Evolutionary conservation across 2,888 invertebrate genomes (phyloP).

Genomic region (Dendrolimus pini): DNA sequence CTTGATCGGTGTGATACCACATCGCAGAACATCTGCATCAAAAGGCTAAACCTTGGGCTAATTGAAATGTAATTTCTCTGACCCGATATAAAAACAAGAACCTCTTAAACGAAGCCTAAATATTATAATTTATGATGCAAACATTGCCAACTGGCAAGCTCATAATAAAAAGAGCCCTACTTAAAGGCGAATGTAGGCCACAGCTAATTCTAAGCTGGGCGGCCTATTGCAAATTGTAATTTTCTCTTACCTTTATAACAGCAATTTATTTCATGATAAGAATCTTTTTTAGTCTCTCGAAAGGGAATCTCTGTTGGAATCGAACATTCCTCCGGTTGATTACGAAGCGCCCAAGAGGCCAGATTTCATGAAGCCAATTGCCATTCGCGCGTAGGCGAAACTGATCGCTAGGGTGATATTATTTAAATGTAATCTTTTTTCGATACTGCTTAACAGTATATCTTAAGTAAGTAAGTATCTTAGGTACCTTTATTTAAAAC

Average conservation of each 20-base stretch:
- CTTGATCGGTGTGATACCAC: no score
- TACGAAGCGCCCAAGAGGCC: conserved; percentile 68
- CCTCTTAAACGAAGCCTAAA: conserved; percentile 14
- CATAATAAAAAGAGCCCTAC: conserved; percentile 19
- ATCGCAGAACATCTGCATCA: no score
- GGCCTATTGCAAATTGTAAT: conserved; percentile 66
- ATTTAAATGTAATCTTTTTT: conserved; percentile 75
- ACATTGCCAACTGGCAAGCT: conserved; percentile 14
- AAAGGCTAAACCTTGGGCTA: no score
- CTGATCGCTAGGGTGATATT: conserved; percentile 73
- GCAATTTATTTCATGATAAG: conserved; percentile 61
- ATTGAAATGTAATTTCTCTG: background rate
- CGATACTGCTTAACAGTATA: conserved; percentile 60
- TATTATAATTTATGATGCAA: conserved; percentile 18
- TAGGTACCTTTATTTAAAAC: conserved; percentile 20
- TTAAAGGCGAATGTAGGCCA: conserved; percentile 26
- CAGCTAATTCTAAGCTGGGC: conserved; percentile 50
- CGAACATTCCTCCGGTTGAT: conserved; percentile 63
- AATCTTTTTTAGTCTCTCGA: conserved; percentile 66
- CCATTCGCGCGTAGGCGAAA: conserved; percentile 63
- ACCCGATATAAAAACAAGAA: background rate
- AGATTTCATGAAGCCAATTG: conserved; percentile 67
- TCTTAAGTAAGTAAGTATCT: no score
- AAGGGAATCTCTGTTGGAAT: conserved; percentile 61
- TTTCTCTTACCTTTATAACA: conserved; percentile 56